These are phyloP conservation scores for Australoheros scitulus DNA, from an alignment of 2,113 vertebrate species.

Conservation along the genomic window DNA sequence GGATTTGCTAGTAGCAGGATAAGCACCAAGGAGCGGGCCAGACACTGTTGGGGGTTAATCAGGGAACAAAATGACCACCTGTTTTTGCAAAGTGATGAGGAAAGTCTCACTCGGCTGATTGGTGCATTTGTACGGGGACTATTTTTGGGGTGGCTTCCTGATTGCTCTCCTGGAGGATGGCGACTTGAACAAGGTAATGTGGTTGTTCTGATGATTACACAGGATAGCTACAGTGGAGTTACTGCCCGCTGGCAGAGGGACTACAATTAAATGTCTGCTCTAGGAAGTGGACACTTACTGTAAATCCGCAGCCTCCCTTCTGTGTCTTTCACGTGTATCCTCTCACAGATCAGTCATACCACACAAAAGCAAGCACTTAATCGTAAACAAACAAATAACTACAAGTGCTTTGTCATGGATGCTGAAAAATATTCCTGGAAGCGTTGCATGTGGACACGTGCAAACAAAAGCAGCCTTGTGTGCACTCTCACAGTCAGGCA, in stretches of 20 bases:
- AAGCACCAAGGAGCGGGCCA: slow-evolving; percentile 40
- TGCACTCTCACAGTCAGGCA: slow-evolving; percentile 26
- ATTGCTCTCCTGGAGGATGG: slow-evolving; percentile 58
- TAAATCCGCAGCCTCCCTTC: slow-evolving; percentile 25
- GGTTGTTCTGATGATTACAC: slow-evolving; percentile 52
- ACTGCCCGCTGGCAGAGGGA: slow-evolving; percentile 40
- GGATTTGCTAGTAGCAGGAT: slow-evolving; percentile 21
- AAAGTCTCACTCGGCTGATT: slow-evolving; percentile 61
- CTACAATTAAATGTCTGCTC: slow-evolving; percentile 51
- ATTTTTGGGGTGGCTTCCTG: slow-evolving; percentile 53
- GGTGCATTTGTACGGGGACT: slow-evolving; percentile 50
- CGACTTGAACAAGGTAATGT: slow-evolving; percentile 48
- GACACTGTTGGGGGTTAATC: slow-evolving; percentile 62
- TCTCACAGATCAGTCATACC: slow-evolving; percentile 27
- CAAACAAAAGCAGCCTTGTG: slow-evolving; percentile 45
- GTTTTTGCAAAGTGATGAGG: slow-evolving; percentile 54
- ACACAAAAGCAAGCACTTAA: slow-evolving; percentile 34
- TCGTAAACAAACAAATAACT: slow-evolving; percentile 43
- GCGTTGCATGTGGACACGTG: slow-evolving; percentile 42
- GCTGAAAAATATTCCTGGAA: slow-evolving; percentile 56
- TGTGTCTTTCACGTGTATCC: slow-evolving; percentile 18
- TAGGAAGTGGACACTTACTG: slow-evolving; percentile 35
- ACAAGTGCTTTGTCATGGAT: slow-evolving; percentile 59
- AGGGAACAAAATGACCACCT: slow-evolving; percentile 71
- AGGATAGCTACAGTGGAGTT: slow-evolving; percentile 43